A percentile compares a stretch with the other conserved stretches of the same genome.
These are phyloP conservation scores for Acanthochromis polyacanthus DNA, from an alignment of 2,113 vertebrate genomes.

Conservation along the genomic window DNA sequence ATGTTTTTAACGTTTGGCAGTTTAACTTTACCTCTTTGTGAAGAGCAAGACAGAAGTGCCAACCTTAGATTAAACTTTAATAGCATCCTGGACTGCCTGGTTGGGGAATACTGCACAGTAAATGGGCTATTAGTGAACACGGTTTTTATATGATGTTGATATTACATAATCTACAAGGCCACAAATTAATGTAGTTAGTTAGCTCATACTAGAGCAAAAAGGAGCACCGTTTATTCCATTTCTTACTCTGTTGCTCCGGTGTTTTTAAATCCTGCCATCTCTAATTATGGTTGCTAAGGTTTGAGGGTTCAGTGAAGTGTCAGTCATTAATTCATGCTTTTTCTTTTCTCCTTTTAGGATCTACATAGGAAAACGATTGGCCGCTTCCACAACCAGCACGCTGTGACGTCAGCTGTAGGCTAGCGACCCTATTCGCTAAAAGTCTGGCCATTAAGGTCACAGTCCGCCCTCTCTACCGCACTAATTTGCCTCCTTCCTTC, in stretches of 20 bases:
- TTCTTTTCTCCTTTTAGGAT: conserved; percentile 69
- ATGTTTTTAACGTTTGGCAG: too few relatives aligned
- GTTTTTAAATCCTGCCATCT: not conserved
- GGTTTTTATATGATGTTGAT: too few relatives aligned
- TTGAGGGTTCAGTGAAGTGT: not conserved
- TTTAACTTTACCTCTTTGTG: too few relatives aligned
- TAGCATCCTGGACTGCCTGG: too few relatives aligned
- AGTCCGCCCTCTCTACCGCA: conserved; percentile 47
- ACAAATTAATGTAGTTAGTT: too few relatives aligned
- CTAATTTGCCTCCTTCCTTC: conserved; percentile 52
- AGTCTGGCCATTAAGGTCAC: conserved; percentile 61
- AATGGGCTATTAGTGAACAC: too few relatives aligned
- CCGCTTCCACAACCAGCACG: conserved; percentile 80
- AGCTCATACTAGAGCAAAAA: too few relatives aligned
- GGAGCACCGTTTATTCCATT: too few relatives aligned
- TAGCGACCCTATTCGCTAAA: conserved; percentile 40
- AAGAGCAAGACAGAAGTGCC: too few relatives aligned
- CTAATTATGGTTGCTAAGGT: not conserved
- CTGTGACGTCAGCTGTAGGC: conserved; percentile 71
- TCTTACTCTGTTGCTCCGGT: not conserved
- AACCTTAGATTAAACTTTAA: too few relatives aligned
- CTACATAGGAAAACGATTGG: conserved; percentile 85
- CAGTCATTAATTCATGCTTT: not conserved
- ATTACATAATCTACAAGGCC: too few relatives aligned
- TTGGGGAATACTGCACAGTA: too few relatives aligned